phyloP scores from a whole-genome alignment of 30 jellyfish, hydroid and myxozoan genomes.

The Rhopilema esculentum region DNA sequence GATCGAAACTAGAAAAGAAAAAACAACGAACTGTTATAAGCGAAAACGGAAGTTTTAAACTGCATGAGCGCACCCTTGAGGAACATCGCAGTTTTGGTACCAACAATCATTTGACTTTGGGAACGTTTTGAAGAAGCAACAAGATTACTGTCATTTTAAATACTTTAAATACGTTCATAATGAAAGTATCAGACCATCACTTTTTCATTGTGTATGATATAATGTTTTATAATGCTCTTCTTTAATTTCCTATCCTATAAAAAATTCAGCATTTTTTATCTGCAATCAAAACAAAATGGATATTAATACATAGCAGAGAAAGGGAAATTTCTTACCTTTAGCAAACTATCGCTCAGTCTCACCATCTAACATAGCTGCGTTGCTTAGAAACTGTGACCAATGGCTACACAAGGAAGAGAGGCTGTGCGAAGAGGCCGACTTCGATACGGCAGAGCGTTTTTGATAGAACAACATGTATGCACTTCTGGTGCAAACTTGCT shows the following conservation, averaged over 20 bases:
- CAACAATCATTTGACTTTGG: too few relatives aligned
- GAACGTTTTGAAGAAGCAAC: too few relatives aligned
- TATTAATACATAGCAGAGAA: too few relatives aligned
- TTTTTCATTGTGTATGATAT: too few relatives aligned
- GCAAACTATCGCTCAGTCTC: slow-evolving; percentile 35
- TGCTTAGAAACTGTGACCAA: slow-evolving; percentile 55
- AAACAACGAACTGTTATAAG: neutral
- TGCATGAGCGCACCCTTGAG: neutral
- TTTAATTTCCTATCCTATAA: too few relatives aligned
- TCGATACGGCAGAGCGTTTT: slow-evolving; percentile 60
- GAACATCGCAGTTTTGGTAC: too few relatives aligned
- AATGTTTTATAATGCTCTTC: too few relatives aligned
- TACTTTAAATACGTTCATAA: too few relatives aligned
- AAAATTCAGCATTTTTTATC: neutral
- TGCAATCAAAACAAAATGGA: neutral
- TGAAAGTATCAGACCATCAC: too few relatives aligned
- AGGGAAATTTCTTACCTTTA: neutral
- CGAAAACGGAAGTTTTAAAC: too few relatives aligned
- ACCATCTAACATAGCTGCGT: slow-evolving; percentile 3
- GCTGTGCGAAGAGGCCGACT: slow-evolving; percentile 61
- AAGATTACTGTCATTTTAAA: too few relatives aligned
- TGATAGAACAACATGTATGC: slow-evolving; percentile 88
- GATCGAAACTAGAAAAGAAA: too few relatives aligned
- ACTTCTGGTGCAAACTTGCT: slow-evolving; percentile 75
- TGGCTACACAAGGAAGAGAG: slow-evolving; percentile 53